These are phyloP conservation scores for Vannuccia rotundouncinata DNA, from an alignment of 2,888 invertebrate genomes.

Conservation along the genomic window DNA sequence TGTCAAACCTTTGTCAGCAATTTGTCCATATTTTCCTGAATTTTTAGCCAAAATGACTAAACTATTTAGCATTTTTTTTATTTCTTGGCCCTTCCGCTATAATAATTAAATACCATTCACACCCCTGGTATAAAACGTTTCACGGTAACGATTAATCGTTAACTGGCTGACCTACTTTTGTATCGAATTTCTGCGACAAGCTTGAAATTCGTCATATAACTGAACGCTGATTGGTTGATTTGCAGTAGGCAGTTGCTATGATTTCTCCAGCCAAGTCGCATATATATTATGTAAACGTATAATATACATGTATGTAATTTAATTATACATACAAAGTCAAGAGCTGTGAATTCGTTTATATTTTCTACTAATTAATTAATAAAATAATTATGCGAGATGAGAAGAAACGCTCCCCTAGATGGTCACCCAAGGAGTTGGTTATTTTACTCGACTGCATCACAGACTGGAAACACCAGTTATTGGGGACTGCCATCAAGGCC, in stretches of 20 bases:
- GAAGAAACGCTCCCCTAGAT: constrained; percentile 13
- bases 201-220: not conserved
- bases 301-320: not conserved
- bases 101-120: too few species aligned
- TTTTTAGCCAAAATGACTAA: too few species aligned
- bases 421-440: constrained; percentile 25
- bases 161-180: constrained; percentile 15
- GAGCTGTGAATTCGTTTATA: not conserved
- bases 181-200: not conserved
- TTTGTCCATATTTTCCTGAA: too few species aligned
- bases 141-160: not conserved
- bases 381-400: not conserved
- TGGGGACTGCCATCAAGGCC: constrained; percentile 28
- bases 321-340: not conserved
- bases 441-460: constrained; percentile 22
- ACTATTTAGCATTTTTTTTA: too few species aligned
- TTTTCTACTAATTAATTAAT: too few species aligned
- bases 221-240: constrained; percentile 4
- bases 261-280: not conserved
- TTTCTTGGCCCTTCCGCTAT: too few species aligned
- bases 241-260: not conserved
- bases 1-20: too few species aligned
- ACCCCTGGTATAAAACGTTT: constrained; percentile 11
- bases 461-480: constrained; percentile 19
- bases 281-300: not conserved